Evolutionary conservation across 2,888 invertebrate species (phyloP), one percentile per base, ranked within the genome.

Genomic region (Choristoneura rosaceana): DNA sequence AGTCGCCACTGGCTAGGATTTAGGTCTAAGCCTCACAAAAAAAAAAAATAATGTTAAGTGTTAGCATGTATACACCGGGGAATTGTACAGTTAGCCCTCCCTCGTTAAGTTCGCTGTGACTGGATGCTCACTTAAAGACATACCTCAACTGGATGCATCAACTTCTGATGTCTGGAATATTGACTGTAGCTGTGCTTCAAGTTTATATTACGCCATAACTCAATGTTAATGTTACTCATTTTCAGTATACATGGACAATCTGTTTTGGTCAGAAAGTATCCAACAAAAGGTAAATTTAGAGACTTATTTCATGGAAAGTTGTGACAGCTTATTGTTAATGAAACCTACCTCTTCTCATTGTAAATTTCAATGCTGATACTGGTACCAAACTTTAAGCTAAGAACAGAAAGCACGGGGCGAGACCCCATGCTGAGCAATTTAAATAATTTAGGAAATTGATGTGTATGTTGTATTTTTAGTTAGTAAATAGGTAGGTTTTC

Each of bases 1-100:
- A 93, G 92, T 90, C 85, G 89, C 91, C 90, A 82, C 88, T 87
- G 91, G 90, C 90, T 92, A 90, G 89, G 90, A 88, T 90, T 90
- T 92, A 90, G 89, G 85, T 90, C 90, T 91, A 89, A 90, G 92
- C 92, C 93, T 89, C 88, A 71, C 68, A 85, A 81, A 84, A 90
- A 90, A 90, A 90, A 25, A 90, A 90, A 90, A 90, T 92, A 93
- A 92, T 92, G 88, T 93, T 93, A 94, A 93, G 93, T 93, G 93
- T 94, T 93, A 94, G 93, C 91, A 89, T 90, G 92, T 93, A 93
- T 93, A 87, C 91, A 92, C 88, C 81, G 84, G 93, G 93, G 93
- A 93, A 93, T 93, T 94, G 94, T 94, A 94, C 94, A 94, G 93
- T 93, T 94, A 94, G 93, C 91, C 92, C 93, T 92, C 93, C 93